A percentile compares a stretch with the other conserved stretches of the same genome.
phyloP scores from a whole-genome alignment of 2,113 vertebrate genomes.

The Otocyon megalotis region DNA sequence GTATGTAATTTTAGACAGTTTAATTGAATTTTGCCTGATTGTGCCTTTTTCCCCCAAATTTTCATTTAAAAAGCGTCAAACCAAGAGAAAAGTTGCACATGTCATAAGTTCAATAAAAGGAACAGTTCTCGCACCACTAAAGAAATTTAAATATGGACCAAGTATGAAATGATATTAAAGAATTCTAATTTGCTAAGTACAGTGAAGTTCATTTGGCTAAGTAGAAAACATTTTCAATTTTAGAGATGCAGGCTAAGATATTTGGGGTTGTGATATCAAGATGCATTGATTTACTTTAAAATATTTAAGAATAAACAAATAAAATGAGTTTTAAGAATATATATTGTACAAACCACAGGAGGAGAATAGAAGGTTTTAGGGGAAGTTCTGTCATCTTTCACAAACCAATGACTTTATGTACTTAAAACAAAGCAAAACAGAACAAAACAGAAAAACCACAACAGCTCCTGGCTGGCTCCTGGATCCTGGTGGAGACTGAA shows the following conservation, averaged over 20 bases:
- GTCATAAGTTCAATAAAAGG: not conserved
- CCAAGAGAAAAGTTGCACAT: not conserved
- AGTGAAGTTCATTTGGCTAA: not conserved
- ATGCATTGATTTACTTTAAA: constrained; percentile 48
- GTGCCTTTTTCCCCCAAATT: not conserved
- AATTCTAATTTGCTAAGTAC: constrained; percentile 46
- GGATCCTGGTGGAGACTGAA: not conserved
- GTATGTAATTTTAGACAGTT: not conserved
- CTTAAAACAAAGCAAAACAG: not conserved
- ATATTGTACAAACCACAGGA: not conserved
- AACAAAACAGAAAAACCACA: not conserved
- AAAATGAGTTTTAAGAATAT: not conserved
- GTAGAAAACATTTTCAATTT: not conserved
- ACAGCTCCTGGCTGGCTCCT: not conserved
- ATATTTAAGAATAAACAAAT: not conserved
- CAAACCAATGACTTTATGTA: not conserved
- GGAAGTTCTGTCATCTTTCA: not conserved
- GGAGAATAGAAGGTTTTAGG: not conserved
- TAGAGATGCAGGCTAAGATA: not conserved
- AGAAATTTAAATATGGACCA: constrained; percentile 2
- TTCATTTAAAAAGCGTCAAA: not conserved
- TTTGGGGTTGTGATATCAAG: not conserved
- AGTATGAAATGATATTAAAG: constrained; percentile 10
- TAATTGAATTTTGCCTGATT: constrained; percentile 22
- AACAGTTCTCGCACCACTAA: not conserved